Percentiles rank a stretch among this genome's conserved stretches.
phyloP scores from a whole-genome alignment of 2,797 vertebrate genomes.

The Cheirogaleus major region DNA sequence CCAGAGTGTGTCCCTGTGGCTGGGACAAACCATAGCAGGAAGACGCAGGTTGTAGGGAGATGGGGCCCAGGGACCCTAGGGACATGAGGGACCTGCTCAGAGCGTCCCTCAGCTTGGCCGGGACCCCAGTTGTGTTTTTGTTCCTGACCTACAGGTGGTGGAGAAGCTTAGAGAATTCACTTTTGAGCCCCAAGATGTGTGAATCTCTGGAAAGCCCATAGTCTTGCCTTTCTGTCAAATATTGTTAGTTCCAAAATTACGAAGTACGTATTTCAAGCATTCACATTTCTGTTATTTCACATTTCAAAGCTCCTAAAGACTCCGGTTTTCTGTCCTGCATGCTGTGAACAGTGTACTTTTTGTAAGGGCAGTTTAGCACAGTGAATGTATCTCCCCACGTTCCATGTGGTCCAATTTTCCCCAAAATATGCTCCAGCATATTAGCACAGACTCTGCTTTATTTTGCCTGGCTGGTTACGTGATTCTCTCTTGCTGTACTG shows the following conservation, averaged over 20 bases:
- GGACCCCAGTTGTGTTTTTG: not conserved
- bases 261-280: not conserved
- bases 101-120: not conserved
- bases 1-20: not conserved
- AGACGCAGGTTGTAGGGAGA: not conserved
- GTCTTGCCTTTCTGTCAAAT: not conserved
- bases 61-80: not conserved
- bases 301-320: not conserved
- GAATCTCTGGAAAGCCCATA: not conserved
- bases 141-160: not conserved
- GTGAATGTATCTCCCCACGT: not conserved
- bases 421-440: not conserved
- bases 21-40: not conserved
- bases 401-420: not conserved
- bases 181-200: not conserved
- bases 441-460: not conserved
- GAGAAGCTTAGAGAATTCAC: not conserved
- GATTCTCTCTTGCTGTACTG: not conserved
- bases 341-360: not conserved
- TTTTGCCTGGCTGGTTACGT: not conserved
- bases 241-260: not conserved
- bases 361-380: not conserved
- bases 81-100: not conserved
- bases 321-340: not conserved
- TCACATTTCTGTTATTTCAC: not conserved